Evolutionary conservation across 2,797 vertebrate genomes (phyloP).

Genomic region (Sebastes hopkinsi): DNA sequence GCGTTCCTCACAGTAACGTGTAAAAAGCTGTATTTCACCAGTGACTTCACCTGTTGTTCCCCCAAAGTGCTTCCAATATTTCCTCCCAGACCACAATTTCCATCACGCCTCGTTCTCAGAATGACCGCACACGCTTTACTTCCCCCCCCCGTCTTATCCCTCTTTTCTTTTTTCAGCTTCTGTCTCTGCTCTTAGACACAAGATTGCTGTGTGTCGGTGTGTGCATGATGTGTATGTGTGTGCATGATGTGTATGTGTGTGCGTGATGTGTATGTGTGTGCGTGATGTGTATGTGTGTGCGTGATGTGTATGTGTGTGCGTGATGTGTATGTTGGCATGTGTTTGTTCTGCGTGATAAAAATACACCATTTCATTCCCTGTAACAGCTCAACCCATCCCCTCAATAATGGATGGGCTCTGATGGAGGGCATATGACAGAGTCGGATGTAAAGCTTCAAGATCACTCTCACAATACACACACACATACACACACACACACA

Average conservation of each 20-base stretch:
- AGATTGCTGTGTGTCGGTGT: neutral
- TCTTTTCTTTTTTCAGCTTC: neutral
- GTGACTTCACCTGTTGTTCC: neutral
- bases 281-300: neutral
- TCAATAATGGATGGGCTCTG: constrained; percentile 48
- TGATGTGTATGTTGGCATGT: neutral
- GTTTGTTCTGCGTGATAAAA: constrained; percentile 16
- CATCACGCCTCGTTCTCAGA: neutral
- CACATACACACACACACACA: neutral
- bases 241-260: neutral
- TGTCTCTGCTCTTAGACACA: neutral
- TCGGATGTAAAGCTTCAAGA: neutral
- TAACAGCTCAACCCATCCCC: constrained; percentile 16
- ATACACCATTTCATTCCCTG: constrained; percentile 6
- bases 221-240: neutral
- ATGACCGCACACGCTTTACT: neutral
- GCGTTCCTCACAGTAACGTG: neutral
- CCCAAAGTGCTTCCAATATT: neutral
- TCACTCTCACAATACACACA: neutral
- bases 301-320: neutral
- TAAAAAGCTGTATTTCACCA: neutral
- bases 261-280: neutral
- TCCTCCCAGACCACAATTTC: neutral
- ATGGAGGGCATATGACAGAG: constrained; percentile 34
- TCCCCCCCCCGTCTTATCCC: neutral